Evolutionary conservation across 2,113 vertebrate species (phyloP), one percentile per base, ranked within the genome.

Genomic region (Grus americana): DNA sequence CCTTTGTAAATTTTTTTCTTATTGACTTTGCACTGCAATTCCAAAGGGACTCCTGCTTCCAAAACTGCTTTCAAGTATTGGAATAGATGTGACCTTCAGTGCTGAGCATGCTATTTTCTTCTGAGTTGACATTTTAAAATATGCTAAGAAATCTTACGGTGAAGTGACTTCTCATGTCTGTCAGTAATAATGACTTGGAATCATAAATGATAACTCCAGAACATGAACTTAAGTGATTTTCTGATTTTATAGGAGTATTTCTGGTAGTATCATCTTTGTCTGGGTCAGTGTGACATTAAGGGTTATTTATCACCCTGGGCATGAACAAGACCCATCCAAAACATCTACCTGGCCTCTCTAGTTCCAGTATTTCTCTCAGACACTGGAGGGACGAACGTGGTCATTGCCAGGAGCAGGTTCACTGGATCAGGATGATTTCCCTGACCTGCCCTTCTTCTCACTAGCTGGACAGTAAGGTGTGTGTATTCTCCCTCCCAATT

Each of bases 351-450:
- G 46, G 24, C 34, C 38, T 42, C 29, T 46, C 27, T 5, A 10
- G 29, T 44, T 40, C 40, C 54, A 30, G 29, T 8, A 10, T 46
- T 66, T 52, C 4, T 30, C 63, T 76, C 20, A 6, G 55, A 13
- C 5, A 2, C 54, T 6, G 57, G 34, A 52, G 59, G 42, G 36
- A 34, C 1, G 18, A 54, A 7, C 22, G 3, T 0, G 10, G 14
- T 14, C 16, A 3, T 12, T 6, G 10, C 15, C 2, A 7, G 47
- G 21, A 66, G 38, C 61, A 79, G 66, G 36, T 62, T 66, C 22
- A 3, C 38, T 29, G 55, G 15, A n/a, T 73, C 15, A 29, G 55
- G 58, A 71, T 38, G n/a, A 63, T 88, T 79, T 55, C 63, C 68
- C 44, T 9, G 7, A 27, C 38, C n/a, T 59, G 44, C 15, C 30